phyloP scores from a whole-genome alignment of 2,113 vertebrate genomes.

The Corythornis madagascariensis region DNA sequence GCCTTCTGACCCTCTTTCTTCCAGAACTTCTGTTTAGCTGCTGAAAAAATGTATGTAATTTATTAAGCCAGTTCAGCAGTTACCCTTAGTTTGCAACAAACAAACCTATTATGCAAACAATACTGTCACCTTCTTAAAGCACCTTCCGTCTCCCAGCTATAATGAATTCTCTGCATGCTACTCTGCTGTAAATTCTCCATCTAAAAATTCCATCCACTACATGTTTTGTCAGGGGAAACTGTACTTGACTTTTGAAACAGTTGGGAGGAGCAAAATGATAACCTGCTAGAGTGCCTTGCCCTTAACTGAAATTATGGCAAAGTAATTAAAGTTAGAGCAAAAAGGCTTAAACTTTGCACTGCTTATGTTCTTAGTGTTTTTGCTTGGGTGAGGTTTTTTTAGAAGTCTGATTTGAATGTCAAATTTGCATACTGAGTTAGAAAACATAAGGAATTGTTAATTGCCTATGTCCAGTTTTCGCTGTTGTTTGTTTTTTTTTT shows the following conservation, averaged over 20 bases:
- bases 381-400: neutral
- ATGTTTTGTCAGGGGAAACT: conserved; percentile 25
- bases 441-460: conserved; percentile 8
- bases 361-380: neutral
- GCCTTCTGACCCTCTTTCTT: neutral
- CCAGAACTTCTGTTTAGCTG: neutral
- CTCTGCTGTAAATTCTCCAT: conserved; percentile 27
- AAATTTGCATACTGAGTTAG: conserved; percentile 31
- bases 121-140: neutral
- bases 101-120: conserved; percentile 16
- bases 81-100: neutral
- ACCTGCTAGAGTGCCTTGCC: conserved; percentile 19
- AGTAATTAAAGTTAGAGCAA: conserved; percentile 51
- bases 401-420: conserved; percentile 37
- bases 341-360: conserved; percentile 12
- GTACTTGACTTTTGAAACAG: conserved; percentile 35
- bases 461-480: neutral
- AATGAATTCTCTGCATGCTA: conserved; percentile 35
- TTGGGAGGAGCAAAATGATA: conserved; percentile 44
- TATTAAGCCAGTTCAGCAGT: neutral
- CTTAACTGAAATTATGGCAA: conserved; percentile 44
- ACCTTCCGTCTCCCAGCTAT: neutral
- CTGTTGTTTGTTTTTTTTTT: neutral
- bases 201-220: conserved; percentile 19
- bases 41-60: neutral